Evolutionary conservation across 2,888 invertebrate genomes (phyloP).

Genomic region (Siphlonurus alternatus): DNA sequence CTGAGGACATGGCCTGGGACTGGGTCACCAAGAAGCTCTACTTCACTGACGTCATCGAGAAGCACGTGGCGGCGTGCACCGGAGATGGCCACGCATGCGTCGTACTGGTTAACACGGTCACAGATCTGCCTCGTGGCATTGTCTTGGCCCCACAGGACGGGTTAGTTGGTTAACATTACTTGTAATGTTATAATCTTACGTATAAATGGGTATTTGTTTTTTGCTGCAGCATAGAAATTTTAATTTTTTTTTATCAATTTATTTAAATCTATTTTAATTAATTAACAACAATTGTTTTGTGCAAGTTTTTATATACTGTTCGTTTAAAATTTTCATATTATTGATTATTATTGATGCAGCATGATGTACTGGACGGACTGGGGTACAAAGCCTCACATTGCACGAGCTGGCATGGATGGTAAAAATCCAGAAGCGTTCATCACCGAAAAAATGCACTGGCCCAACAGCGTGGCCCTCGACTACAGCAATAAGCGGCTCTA

Average conservation of each 20-base stretch:
- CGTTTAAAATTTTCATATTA: no score
- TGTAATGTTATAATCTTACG: background rate
- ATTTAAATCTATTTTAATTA: background rate
- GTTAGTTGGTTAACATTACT: constrained; percentile 29
- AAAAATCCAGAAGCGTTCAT: constrained; percentile 40
- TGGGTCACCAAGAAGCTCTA: constrained; percentile 67
- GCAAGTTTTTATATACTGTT: no score
- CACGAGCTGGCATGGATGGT: constrained; percentile 75
- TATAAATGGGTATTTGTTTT: background rate
- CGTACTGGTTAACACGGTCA: constrained; percentile 39
- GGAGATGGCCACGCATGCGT: constrained; percentile 48
- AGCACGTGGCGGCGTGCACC: constrained; percentile 56
- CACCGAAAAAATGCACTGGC: constrained; percentile 48
- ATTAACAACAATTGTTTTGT: background rate
- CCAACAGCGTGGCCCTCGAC: constrained; percentile 76
- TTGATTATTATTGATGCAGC: no score
- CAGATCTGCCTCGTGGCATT: constrained; percentile 49
- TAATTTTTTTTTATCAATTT: background rate
- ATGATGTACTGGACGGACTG: constrained; percentile 88
- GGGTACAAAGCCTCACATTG: constrained; percentile 56
- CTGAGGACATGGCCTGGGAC: constrained; percentile 61
- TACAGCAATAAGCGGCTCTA: constrained; percentile 61
- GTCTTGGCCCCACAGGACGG: constrained; percentile 50
- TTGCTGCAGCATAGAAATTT: constrained; percentile 2
- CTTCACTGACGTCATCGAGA: constrained; percentile 54